Evolutionary conservation across 64 coral and sea anemone species (phyloP), one percentile per base, ranked within the genome.

Genomic region (Montipora efflorescens): DNA sequence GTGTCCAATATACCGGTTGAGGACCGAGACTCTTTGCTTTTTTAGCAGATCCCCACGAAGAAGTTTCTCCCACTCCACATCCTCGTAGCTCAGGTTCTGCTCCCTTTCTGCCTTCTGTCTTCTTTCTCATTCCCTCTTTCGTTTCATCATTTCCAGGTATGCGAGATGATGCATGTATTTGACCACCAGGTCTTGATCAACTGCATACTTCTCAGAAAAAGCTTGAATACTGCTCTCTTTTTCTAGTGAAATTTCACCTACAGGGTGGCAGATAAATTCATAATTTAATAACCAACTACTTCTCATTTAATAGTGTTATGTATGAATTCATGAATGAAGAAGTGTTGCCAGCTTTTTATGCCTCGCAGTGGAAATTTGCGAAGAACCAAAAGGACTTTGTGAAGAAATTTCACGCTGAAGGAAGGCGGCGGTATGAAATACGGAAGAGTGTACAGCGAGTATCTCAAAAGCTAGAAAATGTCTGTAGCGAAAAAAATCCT

Each of bases 191-290:
- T 23, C 21, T 21, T 74, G 4, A 74, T 74, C 70, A 7, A 22
- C 70, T 74, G 70, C 70, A 74, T 74, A 74, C n/a, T 74, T 74
- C 70, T 74, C 18, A 74, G 19, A 74, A 10, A 74, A 74, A 74
- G 18, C 70, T 74, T 22, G 70, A 74, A 74, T 74, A 10, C 70
- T 74, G 20, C 70, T 74, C 10, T 74, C 70, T 74, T 74, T 25
- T 25, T 25, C 70, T 22, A 74, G 70, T 74, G n/a, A 74, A 74
- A 74, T 74, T 20, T 74, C 19, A 74, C 70, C 70, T 74, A 10
- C 70, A 74, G 18, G 18, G 4, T 36, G 20, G 70, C 70, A 74
- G 70, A 74, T 23, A 74, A 74, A 3, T 36, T 25, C 4, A 69
- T 69, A 5, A 5, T 19, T 69, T 16, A 69, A 19, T 69, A 14